Conservation (phyloP, 2,888 invertebrate species). For the Dryobotodes eremita region DNA sequence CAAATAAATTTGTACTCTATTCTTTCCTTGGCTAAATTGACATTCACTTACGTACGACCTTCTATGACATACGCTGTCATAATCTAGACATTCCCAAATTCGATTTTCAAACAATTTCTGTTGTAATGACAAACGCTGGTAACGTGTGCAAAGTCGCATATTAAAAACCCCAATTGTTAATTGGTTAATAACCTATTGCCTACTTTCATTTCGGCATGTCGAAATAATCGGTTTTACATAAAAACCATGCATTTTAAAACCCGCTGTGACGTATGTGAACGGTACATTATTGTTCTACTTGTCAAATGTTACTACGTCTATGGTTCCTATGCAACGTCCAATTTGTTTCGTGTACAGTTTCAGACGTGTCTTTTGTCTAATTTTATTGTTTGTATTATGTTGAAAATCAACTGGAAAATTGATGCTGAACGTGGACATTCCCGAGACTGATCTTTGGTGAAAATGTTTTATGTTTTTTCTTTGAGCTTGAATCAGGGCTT, state of each 20-base stretch:
- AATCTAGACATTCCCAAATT: conserved; percentile 23
- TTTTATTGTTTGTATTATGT: conserved; percentile 23
- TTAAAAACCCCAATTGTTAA: conserved; percentile 66
- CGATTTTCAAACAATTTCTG: conserved; percentile 29
- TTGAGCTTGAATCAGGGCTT: not conserved
- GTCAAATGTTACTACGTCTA: conserved; percentile 25
- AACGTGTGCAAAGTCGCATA: conserved; percentile 51
- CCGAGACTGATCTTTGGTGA: not conserved
- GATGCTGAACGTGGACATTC: conserved; percentile 11
- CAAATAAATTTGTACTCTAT: conserved; percentile 25
- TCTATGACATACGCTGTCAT: not conserved
- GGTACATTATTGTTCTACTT: conserved; percentile 61
- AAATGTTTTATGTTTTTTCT: not conserved
- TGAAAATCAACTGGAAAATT: conserved; percentile 16
- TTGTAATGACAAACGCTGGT: conserved; percentile 42
- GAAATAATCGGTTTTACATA: conserved; percentile 52
- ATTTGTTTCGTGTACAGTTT: conserved; percentile 28
- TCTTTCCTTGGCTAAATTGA: not conserved
- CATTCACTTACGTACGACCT: not conserved
- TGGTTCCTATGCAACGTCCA: conserved; percentile 8
- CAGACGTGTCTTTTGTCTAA: conserved; percentile 8
- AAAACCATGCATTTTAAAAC: conserved; percentile 59
- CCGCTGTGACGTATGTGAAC: conserved; percentile 58
- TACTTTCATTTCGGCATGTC: conserved; percentile 67
- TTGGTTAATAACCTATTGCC: conserved; percentile 67